phyloP scores from a whole-genome alignment of 2,888 invertebrate genomes.

The Ischnus inquisitorius region DNA sequence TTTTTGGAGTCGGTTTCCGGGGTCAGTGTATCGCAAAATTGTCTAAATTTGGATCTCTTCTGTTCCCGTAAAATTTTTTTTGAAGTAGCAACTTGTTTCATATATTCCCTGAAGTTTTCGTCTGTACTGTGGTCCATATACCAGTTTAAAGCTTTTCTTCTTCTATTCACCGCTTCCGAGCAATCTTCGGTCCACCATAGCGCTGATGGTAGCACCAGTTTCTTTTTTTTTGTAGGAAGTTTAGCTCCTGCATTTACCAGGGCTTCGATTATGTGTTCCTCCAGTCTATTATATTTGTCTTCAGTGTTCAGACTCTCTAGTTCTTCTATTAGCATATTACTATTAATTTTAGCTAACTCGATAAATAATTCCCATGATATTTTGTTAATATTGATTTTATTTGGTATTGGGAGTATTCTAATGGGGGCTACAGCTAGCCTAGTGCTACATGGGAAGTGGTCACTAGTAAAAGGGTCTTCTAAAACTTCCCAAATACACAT shows the following conservation, averaged over 20 bases:
- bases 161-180: not conserved
- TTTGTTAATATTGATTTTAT: not conserved
- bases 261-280: not conserved
- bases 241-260: not conserved
- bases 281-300: not conserved
- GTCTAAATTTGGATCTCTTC: not conserved
- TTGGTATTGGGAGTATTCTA: not conserved
- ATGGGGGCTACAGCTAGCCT: not conserved
- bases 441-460: constrained; percentile 6
- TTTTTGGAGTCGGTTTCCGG: not conserved
- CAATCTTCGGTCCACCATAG: constrained; percentile 19
- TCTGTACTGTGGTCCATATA: not conserved
- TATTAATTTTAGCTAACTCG: not conserved
- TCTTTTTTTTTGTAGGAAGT: not conserved
- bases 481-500: not conserved
- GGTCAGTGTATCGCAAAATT: not conserved
- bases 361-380: not conserved
- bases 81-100: not conserved
- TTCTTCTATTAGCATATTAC: not conserved
- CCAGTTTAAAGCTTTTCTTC: not conserved
- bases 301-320: not conserved
- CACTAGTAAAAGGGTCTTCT: not conserved
- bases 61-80: not conserved
- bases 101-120: not conserved
- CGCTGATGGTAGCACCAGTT: not conserved